Percentiles rank a stretch among this genome's conserved stretches.
Evolutionary conservation across 1,140 invertebrate genomes (phyloP).

Genomic region (Leptinotarsa lineolata): DNA sequence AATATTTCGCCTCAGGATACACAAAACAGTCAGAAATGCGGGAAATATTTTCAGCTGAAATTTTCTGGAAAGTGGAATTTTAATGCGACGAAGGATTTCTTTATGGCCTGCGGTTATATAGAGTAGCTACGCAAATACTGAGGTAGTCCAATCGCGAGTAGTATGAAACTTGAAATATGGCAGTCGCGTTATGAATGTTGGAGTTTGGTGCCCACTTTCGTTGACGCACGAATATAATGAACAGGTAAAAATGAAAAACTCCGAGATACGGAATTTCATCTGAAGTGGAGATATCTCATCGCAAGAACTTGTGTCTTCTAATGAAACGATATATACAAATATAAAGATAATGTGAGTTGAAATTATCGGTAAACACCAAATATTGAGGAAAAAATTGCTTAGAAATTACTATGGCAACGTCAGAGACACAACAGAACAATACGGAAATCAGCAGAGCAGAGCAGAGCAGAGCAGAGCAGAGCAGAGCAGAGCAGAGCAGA

Average conservation of each 20-base stretch:
- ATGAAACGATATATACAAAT: too few species aligned
- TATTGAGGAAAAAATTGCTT: too few species aligned
- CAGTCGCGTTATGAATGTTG: slow-evolving; percentile 3
- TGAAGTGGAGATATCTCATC: too few species aligned
- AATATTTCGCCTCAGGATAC: slow-evolving; percentile 2
- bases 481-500: too few species aligned
- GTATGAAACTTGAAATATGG: slow-evolving; percentile 16
- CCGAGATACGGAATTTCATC: neutral
- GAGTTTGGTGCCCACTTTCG: neutral
- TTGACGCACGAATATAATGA: slow-evolving; percentile 11
- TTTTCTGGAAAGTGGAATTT: neutral
- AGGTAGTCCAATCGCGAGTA: slow-evolving; percentile 9
- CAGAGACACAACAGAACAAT: too few species aligned
- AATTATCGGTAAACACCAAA: too few species aligned
- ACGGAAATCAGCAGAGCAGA: too few species aligned
- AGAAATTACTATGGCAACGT: too few species aligned
- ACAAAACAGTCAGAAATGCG: slow-evolving; percentile 9
- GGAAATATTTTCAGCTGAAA: slow-evolving; percentile 17
- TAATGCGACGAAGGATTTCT: slow-evolving; percentile 15
- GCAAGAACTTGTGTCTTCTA: too few species aligned
- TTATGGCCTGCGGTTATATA: slow-evolving; percentile 12
- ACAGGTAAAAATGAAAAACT: slow-evolving; percentile 1
- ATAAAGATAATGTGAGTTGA: too few species aligned
- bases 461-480: too few species aligned
- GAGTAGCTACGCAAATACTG: slow-evolving; percentile 13